These are phyloP conservation scores for Autographa pulchrina DNA, from an alignment of 2,888 invertebrate genomes.

Conservation along the genomic window DNA sequence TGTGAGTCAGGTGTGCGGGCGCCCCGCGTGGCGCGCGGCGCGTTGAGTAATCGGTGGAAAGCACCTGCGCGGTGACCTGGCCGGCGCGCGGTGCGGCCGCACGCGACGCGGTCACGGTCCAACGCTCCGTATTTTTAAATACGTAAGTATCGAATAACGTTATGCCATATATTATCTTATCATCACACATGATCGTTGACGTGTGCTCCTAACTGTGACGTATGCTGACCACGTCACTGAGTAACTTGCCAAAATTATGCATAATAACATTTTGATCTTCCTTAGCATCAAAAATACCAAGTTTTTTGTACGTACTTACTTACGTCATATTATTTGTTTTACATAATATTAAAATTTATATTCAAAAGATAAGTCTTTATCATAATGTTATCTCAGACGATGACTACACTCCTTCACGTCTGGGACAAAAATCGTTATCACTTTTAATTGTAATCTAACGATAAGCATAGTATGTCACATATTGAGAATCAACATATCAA, in stretches of 20 bases:
- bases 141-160: constrained; percentile 2
- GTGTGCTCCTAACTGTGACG: constrained; percentile 20
- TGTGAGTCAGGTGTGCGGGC: constrained; percentile 39
- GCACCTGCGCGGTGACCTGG: neutral
- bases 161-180: neutral
- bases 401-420: neutral
- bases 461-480: neutral
- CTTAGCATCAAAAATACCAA: constrained; percentile 6
- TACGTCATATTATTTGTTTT: neutral
- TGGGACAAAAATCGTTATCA: neutral
- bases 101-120: constrained; percentile 28
- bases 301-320: neutral
- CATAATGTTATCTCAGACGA: no score
- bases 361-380: no score
- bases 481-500: neutral
- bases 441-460: no score
- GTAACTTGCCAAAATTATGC: neutral
- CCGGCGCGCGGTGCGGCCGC: constrained; percentile 8
- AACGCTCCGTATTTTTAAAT: neutral
- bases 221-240: constrained; percentile 25
- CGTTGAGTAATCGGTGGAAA: neutral
- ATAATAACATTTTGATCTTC: constrained; percentile 34
- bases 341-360: neutral
- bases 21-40: no score
- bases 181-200: constrained; percentile 13